Conservation (phyloP, 2,113 vertebrate species). For the Diadophis punctatus region DNA sequence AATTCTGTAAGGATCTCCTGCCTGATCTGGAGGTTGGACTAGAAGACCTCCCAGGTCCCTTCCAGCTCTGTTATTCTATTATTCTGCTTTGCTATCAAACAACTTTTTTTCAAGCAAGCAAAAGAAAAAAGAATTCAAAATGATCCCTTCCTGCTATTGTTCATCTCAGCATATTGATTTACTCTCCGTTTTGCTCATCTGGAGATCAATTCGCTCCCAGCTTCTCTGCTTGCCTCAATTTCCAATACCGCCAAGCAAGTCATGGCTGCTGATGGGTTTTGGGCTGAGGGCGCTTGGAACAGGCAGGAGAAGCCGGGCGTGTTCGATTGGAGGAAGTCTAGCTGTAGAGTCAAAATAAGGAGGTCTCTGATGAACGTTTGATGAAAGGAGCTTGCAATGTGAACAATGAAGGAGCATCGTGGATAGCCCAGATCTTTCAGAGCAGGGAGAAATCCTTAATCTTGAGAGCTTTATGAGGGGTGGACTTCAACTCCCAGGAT, state of each 20-base stretch:
- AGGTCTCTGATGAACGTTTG: fast-evolving
- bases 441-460: neutral
- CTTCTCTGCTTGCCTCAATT: neutral
- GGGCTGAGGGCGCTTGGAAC: neutral
- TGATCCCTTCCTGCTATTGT: neutral
- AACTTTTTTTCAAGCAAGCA: neutral
- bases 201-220: neutral
- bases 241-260: neutral
- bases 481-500: neutral
- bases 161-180: neutral
- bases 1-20: too few relatives aligned
- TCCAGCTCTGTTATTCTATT: too few relatives aligned
- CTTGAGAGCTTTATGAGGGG: neutral
- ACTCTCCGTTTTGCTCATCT: neutral
- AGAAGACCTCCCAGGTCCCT: neutral
- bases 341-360: neutral
- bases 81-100: neutral
- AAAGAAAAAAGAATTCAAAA: neutral
- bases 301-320: neutral
- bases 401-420: neutral
- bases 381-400: neutral
- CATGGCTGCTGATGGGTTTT: neutral
- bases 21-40: neutral
- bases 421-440: too few relatives aligned
- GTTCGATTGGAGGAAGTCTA: neutral